Evolutionary conservation across 2,888 invertebrate species (phyloP).

Genomic region (Drosophila peninsularis): DNA sequence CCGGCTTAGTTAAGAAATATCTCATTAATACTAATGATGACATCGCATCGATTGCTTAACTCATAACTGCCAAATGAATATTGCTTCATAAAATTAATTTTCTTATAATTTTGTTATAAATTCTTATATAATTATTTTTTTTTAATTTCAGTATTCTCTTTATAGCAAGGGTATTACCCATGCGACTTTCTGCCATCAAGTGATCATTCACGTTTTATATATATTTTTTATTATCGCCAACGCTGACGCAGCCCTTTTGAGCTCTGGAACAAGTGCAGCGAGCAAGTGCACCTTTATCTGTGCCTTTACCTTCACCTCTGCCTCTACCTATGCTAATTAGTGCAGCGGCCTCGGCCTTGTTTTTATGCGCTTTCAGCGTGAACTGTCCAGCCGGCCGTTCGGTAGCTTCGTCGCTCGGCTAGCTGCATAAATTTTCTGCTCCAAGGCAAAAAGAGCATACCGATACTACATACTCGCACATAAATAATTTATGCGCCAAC

Average conservation of each 20-base stretch:
- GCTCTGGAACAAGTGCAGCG: constrained; percentile 54
- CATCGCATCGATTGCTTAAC: background rate
- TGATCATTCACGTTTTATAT: background rate
- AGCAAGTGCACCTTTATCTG: constrained; percentile 44
- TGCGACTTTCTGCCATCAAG: background rate
- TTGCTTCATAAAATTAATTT: no score
- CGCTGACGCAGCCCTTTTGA: constrained; percentile 45
- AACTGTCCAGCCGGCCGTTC: constrained; percentile 50
- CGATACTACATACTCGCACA: constrained; percentile 8
- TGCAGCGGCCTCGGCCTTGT: constrained; percentile 78
- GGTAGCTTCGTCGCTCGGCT: constrained; percentile 32
- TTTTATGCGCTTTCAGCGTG: constrained; percentile 75
- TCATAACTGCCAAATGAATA: background rate
- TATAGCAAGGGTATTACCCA: constrained; percentile 10
- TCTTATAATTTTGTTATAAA: no score
- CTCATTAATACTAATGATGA: no score
- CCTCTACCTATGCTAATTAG: constrained; percentile 71
- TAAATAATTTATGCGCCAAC: constrained; percentile 71
- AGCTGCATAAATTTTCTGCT: constrained; percentile 77
- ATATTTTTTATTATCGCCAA: constrained; percentile 37
- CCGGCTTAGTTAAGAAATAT: no score
- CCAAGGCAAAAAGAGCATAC: constrained; percentile 45
- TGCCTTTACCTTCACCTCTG: constrained; percentile 27
- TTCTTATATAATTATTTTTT: background rate
- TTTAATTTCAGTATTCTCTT: background rate